Conservation (phyloP, 2,797 vertebrate species). For the Tokudaia muenninki region DNA sequence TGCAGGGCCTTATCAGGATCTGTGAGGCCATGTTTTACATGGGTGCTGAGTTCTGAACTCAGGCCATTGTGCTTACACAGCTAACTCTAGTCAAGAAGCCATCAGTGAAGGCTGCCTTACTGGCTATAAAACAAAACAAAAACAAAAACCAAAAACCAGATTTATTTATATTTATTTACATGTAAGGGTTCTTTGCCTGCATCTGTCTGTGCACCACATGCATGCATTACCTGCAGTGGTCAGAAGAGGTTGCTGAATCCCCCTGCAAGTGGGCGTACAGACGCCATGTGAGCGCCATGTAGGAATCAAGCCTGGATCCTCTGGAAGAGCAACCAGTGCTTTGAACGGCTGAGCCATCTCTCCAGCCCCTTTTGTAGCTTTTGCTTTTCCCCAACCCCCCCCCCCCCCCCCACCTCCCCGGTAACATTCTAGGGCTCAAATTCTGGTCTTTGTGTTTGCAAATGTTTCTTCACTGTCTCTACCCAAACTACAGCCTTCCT, state of each 20-base stretch:
- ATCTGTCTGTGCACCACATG: neutral
- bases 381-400: neutral
- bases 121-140: neutral
- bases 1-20: neutral
- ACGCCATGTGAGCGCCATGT: neutral
- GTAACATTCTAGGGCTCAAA: neutral
- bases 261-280: neutral
- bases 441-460: neutral
- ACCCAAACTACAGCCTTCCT: neutral
- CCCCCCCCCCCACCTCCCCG: no score
- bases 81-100: neutral
- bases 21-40: neutral
- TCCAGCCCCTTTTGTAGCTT: neutral
- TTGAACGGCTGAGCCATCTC: neutral
- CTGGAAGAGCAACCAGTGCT: neutral
- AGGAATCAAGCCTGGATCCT: neutral
- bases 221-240: neutral
- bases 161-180: neutral
- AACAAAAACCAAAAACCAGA: neutral
- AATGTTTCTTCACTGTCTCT: neutral
- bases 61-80: neutral
- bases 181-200: neutral
- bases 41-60: neutral
- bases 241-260: neutral
- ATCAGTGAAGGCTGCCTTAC: neutral